Evolutionary conservation across 2,888 invertebrate species (phyloP).

Genomic region (Empis livida): DNA sequence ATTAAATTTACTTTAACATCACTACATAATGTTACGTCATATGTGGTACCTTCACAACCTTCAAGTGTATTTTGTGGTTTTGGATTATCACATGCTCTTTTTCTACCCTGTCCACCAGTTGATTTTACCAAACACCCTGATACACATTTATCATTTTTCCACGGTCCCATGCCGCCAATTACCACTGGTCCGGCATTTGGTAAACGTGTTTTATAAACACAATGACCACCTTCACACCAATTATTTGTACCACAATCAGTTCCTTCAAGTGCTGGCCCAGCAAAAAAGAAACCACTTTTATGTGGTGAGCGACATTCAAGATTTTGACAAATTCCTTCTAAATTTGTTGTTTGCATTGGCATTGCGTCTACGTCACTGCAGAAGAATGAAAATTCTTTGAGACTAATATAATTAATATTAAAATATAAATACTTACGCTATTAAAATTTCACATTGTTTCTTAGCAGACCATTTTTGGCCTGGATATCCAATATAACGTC

Average conservation of each 20-base stretch:
- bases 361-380: conserved; percentile 52
- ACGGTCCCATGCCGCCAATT: conserved; percentile 50
- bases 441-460: conserved; percentile 57
- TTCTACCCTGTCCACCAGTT: conserved; percentile 44
- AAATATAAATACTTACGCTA: conserved; percentile 22
- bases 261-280: conserved; percentile 73
- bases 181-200: conserved; percentile 27
- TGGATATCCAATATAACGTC: conserved; percentile 49
- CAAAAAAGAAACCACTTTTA: conserved; percentile 58
- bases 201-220: conserved; percentile 33
- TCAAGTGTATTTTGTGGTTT: conserved; percentile 38
- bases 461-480: conserved; percentile 60
- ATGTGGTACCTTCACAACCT: conserved; percentile 48
- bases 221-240: conserved; percentile 57
- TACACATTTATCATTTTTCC: conserved; percentile 46
- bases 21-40: conserved; percentile 52
- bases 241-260: conserved; percentile 53
- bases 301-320: conserved; percentile 60
- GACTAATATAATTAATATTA: not conserved
- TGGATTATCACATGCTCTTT: conserved; percentile 44
- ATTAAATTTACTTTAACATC: conserved; percentile 33
- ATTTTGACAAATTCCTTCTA: conserved; percentile 46
- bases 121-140: conserved; percentile 55
- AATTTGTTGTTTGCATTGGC: conserved; percentile 32
- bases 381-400: no score